These are phyloP conservation scores for Sesia bembeciformis DNA, from an alignment of 2,888 invertebrate species.

Conservation along the genomic window DNA sequence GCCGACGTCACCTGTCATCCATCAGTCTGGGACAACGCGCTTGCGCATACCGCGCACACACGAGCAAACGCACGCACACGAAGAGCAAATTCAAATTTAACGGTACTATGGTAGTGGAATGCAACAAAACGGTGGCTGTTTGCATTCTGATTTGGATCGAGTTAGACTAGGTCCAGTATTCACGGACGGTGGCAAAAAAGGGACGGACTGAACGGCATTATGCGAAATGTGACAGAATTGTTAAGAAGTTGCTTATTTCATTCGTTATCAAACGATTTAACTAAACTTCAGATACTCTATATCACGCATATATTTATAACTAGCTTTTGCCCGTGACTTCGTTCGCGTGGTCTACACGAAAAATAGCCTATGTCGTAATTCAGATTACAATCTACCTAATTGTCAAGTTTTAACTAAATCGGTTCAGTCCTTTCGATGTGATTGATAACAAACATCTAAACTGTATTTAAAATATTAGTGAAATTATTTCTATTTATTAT, in stretches of 20 bases:
- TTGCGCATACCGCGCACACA: slow-evolving; percentile 39
- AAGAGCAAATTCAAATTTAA: slow-evolving; percentile 63
- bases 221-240: slow-evolving; percentile 2
- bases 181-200: slow-evolving; percentile 44
- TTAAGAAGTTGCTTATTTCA: neutral
- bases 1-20: slow-evolving; percentile 71
- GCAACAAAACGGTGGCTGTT: slow-evolving; percentile 32
- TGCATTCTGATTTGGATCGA: slow-evolving; percentile 48
- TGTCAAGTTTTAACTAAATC: too few species aligned
- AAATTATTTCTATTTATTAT: too few species aligned
- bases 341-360: too few species aligned
- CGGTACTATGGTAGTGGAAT: slow-evolving; percentile 56
- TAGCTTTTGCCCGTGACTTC: too few species aligned
- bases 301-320: too few species aligned
- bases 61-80: slow-evolving; percentile 14
- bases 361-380: too few species aligned
- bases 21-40: slow-evolving; percentile 69
- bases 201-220: slow-evolving; percentile 23
- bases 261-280: too few species aligned
- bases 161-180: slow-evolving; percentile 29
- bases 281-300: too few species aligned
- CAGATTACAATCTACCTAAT: too few species aligned
- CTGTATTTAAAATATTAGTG: too few species aligned
- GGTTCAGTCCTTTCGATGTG: too few species aligned
- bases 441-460: too few species aligned